Evolutionary conservation across 2,888 invertebrate species (phyloP), one percentile per base, ranked within the genome.

Genomic region (Brachyopa scutellaris): DNA sequence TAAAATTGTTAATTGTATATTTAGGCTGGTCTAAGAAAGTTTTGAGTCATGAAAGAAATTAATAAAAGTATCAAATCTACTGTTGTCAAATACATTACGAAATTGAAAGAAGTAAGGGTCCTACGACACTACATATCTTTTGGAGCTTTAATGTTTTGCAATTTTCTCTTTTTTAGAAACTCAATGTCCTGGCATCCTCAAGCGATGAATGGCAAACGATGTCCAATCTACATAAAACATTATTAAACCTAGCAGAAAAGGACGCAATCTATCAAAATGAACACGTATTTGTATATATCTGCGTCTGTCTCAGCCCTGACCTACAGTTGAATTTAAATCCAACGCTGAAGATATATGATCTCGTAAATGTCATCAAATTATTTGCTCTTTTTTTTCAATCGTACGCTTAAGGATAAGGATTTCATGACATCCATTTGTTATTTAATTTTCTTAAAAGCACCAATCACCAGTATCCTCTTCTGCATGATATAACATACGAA

Each of bases 381-480:
- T 26, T 26, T 49, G 36, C 49, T 19, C 47, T 49, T 11, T 19
- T 36, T 49, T 11, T 51, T 61, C 47, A 61, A 23, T 57, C 9
- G 11, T 33, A 17, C 38, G 38, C 36, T 64, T 49, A 15, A 36
- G 57, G 17, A 15, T 42, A 67, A 51, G 59, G 23, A 31, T 57
- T 73, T 64, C 38, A 73, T 55, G 47, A 38, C 38, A n/a, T 45
- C 36, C 74, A 76, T 59, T 51, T 31, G 40, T 61, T 45, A 47
- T 76, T 67, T 69, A 61, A 53, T 76, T 76, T 53, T 19, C 53
- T 29, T 69, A 15, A 36, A 69, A 69, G 69, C 45, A 38, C 36
- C 51, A 57, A 38, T 57, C 40, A 62, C 49, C 26, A 53, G 33
- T n/a, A 5, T 3, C 11, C 3, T 26, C 5, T n/a, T 19, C 31